These are phyloP conservation scores for Sinocyclocheilus maitianheensis DNA, from an alignment of 2,113 vertebrate genomes.

Conservation along the genomic window DNA sequence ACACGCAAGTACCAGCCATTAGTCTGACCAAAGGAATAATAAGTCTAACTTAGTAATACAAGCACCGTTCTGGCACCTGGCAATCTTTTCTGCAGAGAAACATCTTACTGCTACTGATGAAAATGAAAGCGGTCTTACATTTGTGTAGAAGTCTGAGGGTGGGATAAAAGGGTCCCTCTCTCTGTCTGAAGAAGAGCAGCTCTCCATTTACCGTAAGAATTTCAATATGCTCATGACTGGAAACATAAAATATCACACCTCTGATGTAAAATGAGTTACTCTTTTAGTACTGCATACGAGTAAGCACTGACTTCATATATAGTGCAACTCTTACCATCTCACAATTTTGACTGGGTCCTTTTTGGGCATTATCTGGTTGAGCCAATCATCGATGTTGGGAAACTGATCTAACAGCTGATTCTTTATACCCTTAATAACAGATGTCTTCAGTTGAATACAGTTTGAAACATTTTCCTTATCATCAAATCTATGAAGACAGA, in stretches of 20 bases:
- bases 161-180: constrained; percentile 94
- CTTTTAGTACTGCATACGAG: background rate
- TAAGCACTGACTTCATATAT: background rate
- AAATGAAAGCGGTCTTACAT: constrained; percentile 77
- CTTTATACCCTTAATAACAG: constrained; percentile 98
- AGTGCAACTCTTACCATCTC: constrained; percentile 81
- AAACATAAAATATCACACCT: constrained; percentile 50
- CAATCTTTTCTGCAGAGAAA: no score
- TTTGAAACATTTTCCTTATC: constrained; percentile 99
- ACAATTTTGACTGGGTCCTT: constrained; percentile 99
- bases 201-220: constrained; percentile 98
- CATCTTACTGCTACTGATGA: no score
- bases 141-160: constrained; percentile 95
- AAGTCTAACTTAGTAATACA: background rate
- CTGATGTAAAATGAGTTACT: background rate
- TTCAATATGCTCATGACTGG: constrained; percentile 98
- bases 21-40: background rate
- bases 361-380: constrained; percentile 99
- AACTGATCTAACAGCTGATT: constrained; percentile 94
- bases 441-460: constrained; percentile 97
- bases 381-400: constrained; percentile 94
- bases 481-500: constrained; percentile 86
- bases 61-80: background rate
- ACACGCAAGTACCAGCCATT: constrained; percentile 35
- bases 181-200: constrained; percentile 97